phyloP scores from a whole-genome alignment of 1,140 invertebrate species.

The Drosophila equinoxialis region DNA sequence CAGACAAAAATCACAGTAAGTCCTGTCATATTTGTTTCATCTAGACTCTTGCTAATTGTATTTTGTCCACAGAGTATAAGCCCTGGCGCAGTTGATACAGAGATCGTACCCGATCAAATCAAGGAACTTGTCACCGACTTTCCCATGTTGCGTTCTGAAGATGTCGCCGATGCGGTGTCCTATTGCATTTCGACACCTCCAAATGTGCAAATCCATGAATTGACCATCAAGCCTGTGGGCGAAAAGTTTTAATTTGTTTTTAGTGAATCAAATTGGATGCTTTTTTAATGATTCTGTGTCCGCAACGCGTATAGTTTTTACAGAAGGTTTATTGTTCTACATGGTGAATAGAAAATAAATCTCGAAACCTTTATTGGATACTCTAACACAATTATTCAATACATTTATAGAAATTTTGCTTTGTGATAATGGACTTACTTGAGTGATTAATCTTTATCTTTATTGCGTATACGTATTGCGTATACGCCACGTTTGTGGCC shows the following conservation, averaged over 20 bases:
- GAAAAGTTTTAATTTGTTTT: conserved; percentile 37
- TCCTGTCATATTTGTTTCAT: neutral
- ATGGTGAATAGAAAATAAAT: too few species aligned
- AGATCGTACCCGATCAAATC: conserved; percentile 55
- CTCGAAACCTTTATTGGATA: too few species aligned
- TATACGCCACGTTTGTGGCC: too few species aligned
- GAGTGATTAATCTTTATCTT: too few species aligned
- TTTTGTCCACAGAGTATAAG: conserved; percentile 47
- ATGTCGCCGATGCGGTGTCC: conserved; percentile 85
- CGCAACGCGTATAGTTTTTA: too few species aligned
- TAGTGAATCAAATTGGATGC: too few species aligned
- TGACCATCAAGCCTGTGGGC: conserved; percentile 70
- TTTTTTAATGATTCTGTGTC: too few species aligned
- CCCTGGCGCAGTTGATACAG: conserved; percentile 51
- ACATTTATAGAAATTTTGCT: too few species aligned
- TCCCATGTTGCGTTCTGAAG: conserved; percentile 67
- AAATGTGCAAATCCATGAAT: conserved; percentile 84
- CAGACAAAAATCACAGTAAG: conserved; percentile 85
- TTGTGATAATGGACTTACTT: too few species aligned
- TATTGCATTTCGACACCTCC: conserved; percentile 85
- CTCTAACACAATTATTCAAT: too few species aligned
- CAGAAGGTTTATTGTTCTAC: too few species aligned
- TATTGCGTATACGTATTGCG: too few species aligned
- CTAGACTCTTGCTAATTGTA: neutral
- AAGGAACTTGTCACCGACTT: conserved; percentile 33